Evolutionary conservation across 2,888 invertebrate species (phyloP), one percentile per base, ranked within the genome.

Genomic region (Tenthredo notha): DNA sequence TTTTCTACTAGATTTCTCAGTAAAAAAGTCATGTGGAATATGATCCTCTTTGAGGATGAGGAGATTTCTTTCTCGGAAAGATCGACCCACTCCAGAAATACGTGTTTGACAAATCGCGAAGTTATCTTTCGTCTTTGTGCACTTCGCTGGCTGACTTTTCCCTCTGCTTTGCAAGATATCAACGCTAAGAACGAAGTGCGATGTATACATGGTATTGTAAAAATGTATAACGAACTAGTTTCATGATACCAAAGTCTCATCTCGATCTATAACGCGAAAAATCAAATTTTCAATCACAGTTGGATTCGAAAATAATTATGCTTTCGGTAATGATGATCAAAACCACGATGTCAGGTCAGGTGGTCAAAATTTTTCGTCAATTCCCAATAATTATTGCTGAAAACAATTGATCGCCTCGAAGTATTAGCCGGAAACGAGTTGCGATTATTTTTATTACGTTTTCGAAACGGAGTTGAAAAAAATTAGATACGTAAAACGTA

Each of bases 151-250:
- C 50, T 50, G 15, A 40, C 50, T 50, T 77, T 50, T 25, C 9
- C 29, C 77, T 50, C 33, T 40, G 29, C 29, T 77, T 18, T 54
- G 9, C 54, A 9, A 43, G 40, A 77, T 33, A 50, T 33, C 29
- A 50, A 50, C 29, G n/a, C 21, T 15, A 9, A 29, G 18, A 10
- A 29, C 18, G 2, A n/a, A 77, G 18, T 54, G 54, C 29, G 50
- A 54, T 18, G 54, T 54, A 50, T 54, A 50, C n/a, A 21, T 18
- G 54, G 54, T 54, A 29, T 77, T 77, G 12, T 77, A 18, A 77
- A 77, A 77, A 77, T 77, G n/a, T 43, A 50, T n/a, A 25, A 29
- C 33, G 50, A 77, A 50, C 47, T 50, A 77, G 47, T 47, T 77
- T 29, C 54, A 54, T 25, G 18, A 21, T 29, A 33, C 67, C 21